Conservation (phyloP, 2,888 invertebrate species). For the Syrphus vitripennis region DNA sequence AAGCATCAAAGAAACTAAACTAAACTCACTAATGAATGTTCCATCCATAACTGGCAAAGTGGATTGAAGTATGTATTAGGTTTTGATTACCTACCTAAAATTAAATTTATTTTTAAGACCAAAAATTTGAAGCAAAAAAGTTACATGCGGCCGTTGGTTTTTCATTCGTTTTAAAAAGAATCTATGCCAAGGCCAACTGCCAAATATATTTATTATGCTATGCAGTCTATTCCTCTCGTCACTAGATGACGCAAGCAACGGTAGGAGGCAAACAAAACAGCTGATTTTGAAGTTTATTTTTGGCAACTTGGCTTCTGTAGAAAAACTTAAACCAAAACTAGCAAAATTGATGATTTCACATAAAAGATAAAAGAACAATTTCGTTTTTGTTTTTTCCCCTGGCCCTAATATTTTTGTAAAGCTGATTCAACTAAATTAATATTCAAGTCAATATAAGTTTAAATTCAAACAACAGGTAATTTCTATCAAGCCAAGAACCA, state of each 20-base stretch:
- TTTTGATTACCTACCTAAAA: too few species aligned
- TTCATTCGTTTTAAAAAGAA: too few species aligned
- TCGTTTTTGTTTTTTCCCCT: background rate
- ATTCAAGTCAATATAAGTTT: background rate
- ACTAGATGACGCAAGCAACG: background rate
- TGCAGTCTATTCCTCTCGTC: background rate
- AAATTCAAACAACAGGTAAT: slow-evolving; percentile 31
- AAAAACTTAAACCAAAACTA: background rate
- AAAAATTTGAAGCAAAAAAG: too few species aligned
- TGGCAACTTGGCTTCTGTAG: background rate
- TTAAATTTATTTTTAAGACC: too few species aligned
- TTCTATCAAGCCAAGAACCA: background rate
- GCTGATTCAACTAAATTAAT: background rate
- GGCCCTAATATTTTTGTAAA: background rate
- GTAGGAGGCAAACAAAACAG: background rate
- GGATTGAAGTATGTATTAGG: too few species aligned
- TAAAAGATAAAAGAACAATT: background rate
- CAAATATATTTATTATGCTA: background rate
- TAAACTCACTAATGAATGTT: too few species aligned
- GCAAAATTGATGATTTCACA: background rate
- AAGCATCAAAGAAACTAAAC: too few species aligned
- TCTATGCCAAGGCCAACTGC: too few species aligned
- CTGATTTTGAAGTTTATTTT: slow-evolving; percentile 40
- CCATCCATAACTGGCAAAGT: too few species aligned
- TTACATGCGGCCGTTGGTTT: too few species aligned